Conservation (phyloP, 2,888 invertebrate species). For the Apotomis turbidana region DNA sequence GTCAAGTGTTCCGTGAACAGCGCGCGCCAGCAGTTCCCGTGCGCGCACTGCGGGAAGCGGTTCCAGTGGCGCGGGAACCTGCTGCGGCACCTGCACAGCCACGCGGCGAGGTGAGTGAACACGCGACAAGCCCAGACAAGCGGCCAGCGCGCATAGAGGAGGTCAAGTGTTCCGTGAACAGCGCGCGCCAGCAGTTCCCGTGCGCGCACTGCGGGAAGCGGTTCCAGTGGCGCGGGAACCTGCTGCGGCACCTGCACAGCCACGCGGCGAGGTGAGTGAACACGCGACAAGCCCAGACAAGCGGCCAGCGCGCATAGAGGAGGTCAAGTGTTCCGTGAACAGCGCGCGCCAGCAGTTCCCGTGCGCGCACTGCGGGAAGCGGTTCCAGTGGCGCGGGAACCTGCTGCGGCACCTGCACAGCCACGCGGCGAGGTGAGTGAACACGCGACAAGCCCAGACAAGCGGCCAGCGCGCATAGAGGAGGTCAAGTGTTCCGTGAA, state of each 20-base stretch:
- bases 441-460: too few species aligned
- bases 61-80: constrained; percentile 93
- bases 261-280: constrained; percentile 75
- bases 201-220: constrained; percentile 86
- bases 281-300: too few species aligned
- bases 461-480: too few species aligned
- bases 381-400: constrained; percentile 92
- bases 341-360: constrained; percentile 45
- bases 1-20: neutral
- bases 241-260: constrained; percentile 89
- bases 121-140: too few species aligned
- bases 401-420: constrained; percentile 89
- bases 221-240: constrained; percentile 92
- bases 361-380: constrained; percentile 85
- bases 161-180: neutral
- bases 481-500: too few species aligned
- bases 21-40: constrained; percentile 50
- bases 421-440: constrained; percentile 76
- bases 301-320: too few species aligned
- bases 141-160: too few species aligned
- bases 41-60: constrained; percentile 86
- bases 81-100: constrained; percentile 89
- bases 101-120: constrained; percentile 68
- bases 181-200: constrained; percentile 45
- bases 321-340: neutral